These are phyloP conservation scores for Neoscelio sp. DNA, from an alignment of 2,888 invertebrate genomes.

Conservation along the genomic window DNA sequence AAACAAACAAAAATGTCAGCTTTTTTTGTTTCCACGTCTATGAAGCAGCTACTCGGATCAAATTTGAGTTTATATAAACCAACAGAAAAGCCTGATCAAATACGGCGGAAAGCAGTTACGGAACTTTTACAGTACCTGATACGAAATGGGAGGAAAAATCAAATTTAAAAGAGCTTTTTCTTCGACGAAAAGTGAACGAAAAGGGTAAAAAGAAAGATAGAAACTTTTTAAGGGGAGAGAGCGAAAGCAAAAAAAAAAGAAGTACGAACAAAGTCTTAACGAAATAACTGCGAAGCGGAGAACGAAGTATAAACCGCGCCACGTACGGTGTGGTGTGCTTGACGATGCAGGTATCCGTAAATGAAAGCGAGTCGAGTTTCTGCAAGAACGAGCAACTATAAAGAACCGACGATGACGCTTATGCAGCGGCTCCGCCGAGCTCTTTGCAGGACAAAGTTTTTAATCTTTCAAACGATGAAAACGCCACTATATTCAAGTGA, in stretches of 20 bases:
- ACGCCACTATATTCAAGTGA: conserved; percentile 46
- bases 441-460: conserved; percentile 66
- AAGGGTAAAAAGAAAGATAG: conserved; percentile 24
- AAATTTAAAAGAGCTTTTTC: conserved; percentile 56
- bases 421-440: conserved; percentile 40
- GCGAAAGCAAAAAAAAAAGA: neutral
- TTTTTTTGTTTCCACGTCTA: conserved; percentile 27
- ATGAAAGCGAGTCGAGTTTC: conserved; percentile 76
- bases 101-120: conserved; percentile 57
- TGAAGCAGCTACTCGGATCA: conserved; percentile 49
- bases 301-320: conserved; percentile 34
- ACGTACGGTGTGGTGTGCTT: conserved; percentile 49
- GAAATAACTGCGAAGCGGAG: conserved; percentile 54
- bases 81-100: conserved; percentile 59
- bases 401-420: conserved; percentile 69
- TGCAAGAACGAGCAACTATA: conserved; percentile 73
- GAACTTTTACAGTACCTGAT: conserved; percentile 57
- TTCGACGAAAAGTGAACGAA: conserved; percentile 13
- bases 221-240: conserved; percentile 24
- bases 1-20: conserved; percentile 1
- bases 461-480: conserved; percentile 67
- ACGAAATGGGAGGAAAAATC: conserved; percentile 59
- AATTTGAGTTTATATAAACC: conserved; percentile 61
- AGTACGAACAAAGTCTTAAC: conserved; percentile 43
- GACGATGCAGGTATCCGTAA: conserved; percentile 74